Evolutionary conservation across 2,113 vertebrate genomes (phyloP).

Genomic region (Arizona elegans): DNA sequence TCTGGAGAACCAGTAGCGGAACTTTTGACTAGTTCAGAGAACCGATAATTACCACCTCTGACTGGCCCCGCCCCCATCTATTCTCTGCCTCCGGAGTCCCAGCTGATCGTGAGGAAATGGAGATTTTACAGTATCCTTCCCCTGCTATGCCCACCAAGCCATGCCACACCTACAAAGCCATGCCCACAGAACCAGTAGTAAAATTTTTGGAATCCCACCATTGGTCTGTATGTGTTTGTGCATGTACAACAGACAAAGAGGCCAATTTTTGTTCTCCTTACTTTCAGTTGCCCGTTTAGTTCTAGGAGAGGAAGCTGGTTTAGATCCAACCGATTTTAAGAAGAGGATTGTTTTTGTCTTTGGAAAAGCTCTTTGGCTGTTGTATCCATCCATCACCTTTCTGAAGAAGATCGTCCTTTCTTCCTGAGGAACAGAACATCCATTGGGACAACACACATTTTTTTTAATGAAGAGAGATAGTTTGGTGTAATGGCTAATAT

Average conservation of each 20-base stretch:
- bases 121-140: too few species aligned
- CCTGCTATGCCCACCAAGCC: too few species aligned
- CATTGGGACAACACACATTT: neutral
- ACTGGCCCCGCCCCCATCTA: too few species aligned
- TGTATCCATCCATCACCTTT: neutral
- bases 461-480: neutral
- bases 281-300: constrained; percentile 16
- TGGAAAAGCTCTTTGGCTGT: constrained; percentile 34
- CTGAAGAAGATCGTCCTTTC: constrained; percentile 47
- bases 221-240: neutral
- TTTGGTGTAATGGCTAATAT: neutral
- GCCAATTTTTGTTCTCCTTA: constrained; percentile 26
- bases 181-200: too few species aligned
- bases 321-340: constrained; percentile 21
- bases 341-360: constrained; percentile 28
- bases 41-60: too few species aligned
- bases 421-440: constrained; percentile 42
- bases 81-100: too few species aligned
- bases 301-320: neutral
- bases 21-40: too few species aligned
- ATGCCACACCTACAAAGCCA: too few species aligned
- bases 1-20: too few species aligned
- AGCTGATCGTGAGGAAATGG: too few species aligned
- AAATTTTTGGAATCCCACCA: too few species aligned
- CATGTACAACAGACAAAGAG: neutral